These are phyloP conservation scores for Liolophura sinensis DNA, from an alignment of 1,140 invertebrate genomes.

Conservation along the genomic window DNA sequence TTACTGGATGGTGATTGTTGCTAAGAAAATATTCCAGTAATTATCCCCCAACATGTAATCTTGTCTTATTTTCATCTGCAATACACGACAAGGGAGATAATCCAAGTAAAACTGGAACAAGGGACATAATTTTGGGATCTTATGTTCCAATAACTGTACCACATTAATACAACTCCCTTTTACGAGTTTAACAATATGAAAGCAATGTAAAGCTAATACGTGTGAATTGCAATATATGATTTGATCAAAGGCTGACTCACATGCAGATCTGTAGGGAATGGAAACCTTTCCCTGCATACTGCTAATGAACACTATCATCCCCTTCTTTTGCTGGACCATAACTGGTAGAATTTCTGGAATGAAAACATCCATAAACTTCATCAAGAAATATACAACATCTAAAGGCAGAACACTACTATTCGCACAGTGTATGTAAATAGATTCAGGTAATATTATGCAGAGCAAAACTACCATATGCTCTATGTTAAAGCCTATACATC, in stretches of 20 bases:
- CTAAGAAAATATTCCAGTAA: too few relatives aligned
- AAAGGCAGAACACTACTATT: background rate
- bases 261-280: slow-evolving; percentile 71
- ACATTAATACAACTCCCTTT: slow-evolving; percentile 3
- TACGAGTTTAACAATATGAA: slow-evolving; percentile 1
- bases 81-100: background rate
- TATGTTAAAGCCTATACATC: too few relatives aligned
- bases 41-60: background rate
- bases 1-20: too few relatives aligned
- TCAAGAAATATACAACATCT: slow-evolving; percentile 1
- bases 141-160: background rate
- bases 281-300: slow-evolving; percentile 91
- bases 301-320: slow-evolving; percentile 88
- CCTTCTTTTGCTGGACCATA: slow-evolving; percentile 78
- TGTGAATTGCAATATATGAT: background rate
- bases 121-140: background rate
- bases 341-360: slow-evolving; percentile 75
- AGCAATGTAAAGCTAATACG: too few relatives aligned
- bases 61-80: background rate
- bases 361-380: slow-evolving; percentile 6
- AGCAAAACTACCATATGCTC: too few relatives aligned
- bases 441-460: too few relatives aligned
- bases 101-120: background rate
- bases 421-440: too few relatives aligned
- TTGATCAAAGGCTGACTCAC: slow-evolving; percentile 60